Percentiles rank a stretch among this genome's conserved stretches.
Conservation (phyloP, 2,113 vertebrate genomes). For the Oceanodroma tethys region DNA sequence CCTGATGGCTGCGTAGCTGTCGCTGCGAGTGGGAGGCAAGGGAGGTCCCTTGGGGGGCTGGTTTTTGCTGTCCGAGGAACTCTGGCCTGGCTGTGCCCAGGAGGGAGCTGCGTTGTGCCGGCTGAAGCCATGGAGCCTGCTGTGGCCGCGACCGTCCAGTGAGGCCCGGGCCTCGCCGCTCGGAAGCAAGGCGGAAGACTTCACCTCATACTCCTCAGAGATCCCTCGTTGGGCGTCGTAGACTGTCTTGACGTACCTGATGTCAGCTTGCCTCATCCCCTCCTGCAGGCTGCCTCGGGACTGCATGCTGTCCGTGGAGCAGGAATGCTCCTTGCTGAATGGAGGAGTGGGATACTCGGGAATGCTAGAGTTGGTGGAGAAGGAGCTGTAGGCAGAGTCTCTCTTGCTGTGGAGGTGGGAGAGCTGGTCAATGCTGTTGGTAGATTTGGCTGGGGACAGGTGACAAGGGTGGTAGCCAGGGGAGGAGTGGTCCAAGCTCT, state of each 20-base stretch:
- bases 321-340: constrained; percentile 78
- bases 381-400: constrained; percentile 95
- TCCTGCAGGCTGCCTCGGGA: constrained; percentile 66
- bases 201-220: constrained; percentile 84
- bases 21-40: constrained; percentile 86
- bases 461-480: constrained; percentile 85
- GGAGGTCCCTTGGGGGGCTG: constrained; percentile 73
- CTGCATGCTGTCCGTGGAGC: constrained; percentile 76
- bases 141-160: constrained; percentile 37
- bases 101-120: constrained; percentile 69
- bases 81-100: constrained; percentile 68
- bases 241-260: constrained; percentile 81
- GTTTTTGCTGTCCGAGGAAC: constrained; percentile 71
- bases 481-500: constrained; percentile 87
- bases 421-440: constrained; percentile 90
- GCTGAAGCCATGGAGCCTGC: constrained; percentile 51
- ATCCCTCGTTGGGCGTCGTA: constrained; percentile 80
- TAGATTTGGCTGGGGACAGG: constrained; percentile 89
- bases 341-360: constrained; percentile 82
- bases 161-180: constrained; percentile 39
- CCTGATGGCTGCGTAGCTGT: constrained; percentile 86
- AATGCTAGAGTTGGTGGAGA: constrained; percentile 93
- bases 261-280: constrained; percentile 85
- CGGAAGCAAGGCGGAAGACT: constrained; percentile 64
- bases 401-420: constrained; percentile 90